phyloP scores from a whole-genome alignment of 2,113 vertebrate species.

The Esox niger region DNA sequence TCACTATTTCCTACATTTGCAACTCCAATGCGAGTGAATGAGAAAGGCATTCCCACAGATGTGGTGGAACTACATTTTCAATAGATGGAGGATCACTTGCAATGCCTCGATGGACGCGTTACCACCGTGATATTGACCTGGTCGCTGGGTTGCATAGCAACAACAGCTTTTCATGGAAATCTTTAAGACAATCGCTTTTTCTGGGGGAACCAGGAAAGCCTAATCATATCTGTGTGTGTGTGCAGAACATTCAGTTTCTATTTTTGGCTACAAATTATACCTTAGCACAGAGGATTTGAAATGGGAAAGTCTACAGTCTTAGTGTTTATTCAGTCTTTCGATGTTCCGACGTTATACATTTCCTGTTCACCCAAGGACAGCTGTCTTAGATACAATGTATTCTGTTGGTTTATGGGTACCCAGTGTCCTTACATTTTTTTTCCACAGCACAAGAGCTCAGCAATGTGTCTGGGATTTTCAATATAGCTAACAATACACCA shows the following conservation, averaged over 20 bases:
- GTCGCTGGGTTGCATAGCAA: conserved; percentile 70
- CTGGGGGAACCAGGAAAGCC: conserved; percentile 28
- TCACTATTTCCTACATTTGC: neutral
- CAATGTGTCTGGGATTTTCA: neutral
- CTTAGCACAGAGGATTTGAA: neutral
- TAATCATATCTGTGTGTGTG: neutral
- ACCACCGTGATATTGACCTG: conserved; percentile 62
- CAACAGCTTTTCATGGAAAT: conserved; percentile 42
- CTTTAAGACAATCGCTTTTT: conserved; percentile 52
- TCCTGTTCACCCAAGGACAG: neutral
- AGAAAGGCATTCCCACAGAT: conserved; percentile 37
- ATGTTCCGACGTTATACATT: neutral
- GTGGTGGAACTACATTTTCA: conserved; percentile 44
- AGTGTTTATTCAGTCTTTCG: neutral
- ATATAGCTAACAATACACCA: too few relatives aligned
- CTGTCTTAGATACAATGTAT: neutral
- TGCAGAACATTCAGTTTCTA: neutral
- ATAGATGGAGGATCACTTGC: conserved; percentile 52
- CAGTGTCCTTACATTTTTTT: neutral
- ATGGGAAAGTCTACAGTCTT: neutral
- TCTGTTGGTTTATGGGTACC: neutral
- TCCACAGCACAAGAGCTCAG: neutral
- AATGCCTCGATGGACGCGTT: conserved; percentile 33
- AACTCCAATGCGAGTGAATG: neutral
- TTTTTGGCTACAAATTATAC: neutral